Base-by-base conservation (phyloP, 2,888 invertebrate species). In the Cyclophora albipunctata region DNA sequence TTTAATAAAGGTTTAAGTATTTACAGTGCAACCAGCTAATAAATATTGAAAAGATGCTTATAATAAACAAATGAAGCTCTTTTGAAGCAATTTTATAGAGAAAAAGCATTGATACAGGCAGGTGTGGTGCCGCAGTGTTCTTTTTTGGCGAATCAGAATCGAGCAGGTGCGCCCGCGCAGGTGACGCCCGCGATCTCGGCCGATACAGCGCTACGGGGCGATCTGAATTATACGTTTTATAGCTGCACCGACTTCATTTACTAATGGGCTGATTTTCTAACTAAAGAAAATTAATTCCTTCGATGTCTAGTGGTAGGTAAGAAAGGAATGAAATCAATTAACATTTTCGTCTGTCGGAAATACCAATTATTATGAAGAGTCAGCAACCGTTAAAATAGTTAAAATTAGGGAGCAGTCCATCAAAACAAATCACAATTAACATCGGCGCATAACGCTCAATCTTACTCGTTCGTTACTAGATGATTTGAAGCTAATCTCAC, bases 131-230 rank as follows among this genome's bases (percentile, higher is more conserved):
- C 67, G 64, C 70, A 67, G 67, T 78, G 77, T 69, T 81, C 78
- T 75, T 81, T 84, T 83, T 85, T 84, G 84, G 85, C 84, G 85
- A 85, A 85, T 85, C 85, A 85, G 77, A 77, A 82, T 71, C 75
- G 64, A 56, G 80, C 84, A 83, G 84, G 84, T 84, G 81, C 67
- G 64, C 54, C 41, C 42, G 71, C 71, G 83, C 85, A 83, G 84
- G 85, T 84, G 84, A 71, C 72, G 61, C 73, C 20, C 73, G 75
- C 72, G 78, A 81, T 81, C 83, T 77, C 81, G 63, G 77, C 68
- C 75, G 79, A 80, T 81, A 78, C 75, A 71, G 45, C 33, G 71
- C 71, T 75, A 82, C 77, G 81, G 77, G 70, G 50, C 68, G 81
- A 53, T 65, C 51, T 52, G 51, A 57, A 64, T 67, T 54, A 57